These are phyloP conservation scores for Aricia artaxerxes DNA, from an alignment of 2,888 invertebrate species.

Conservation along the genomic window DNA sequence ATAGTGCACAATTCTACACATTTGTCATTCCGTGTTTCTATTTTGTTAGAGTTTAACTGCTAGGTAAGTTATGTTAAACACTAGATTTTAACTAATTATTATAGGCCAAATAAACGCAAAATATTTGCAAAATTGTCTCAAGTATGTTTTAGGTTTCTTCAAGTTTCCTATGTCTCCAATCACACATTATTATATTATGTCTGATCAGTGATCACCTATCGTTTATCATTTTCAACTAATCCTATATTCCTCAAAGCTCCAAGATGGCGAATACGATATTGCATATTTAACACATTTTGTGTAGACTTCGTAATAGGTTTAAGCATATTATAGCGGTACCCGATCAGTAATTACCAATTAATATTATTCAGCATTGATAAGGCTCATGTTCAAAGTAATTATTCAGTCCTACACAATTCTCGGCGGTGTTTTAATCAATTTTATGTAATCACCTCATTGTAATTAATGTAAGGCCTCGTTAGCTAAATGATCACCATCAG, in stretches of 20 bases:
- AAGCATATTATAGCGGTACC: not conserved
- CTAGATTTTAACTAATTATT: not conserved
- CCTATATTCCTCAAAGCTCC: not conserved
- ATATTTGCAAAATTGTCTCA: not conserved
- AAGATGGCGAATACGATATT: not conserved
- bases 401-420: not conserved
- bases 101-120: not conserved
- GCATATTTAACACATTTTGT: not conserved
- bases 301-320: not conserved
- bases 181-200: not conserved
- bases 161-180: not conserved
- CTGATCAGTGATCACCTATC: not conserved
- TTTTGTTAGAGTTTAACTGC: not conserved
- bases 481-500: not conserved
- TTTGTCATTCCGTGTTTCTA: conserved; percentile 1
- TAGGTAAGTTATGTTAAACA: not conserved
- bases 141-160: not conserved
- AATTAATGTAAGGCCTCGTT: not conserved
- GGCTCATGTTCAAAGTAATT: not conserved
- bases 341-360: conserved; percentile 1
- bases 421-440: not conserved
- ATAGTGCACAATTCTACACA: not conserved
- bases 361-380: not conserved
- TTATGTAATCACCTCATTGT: not conserved
- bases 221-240: not conserved